A percentile compares a stretch with the other conserved stretches of the same genome.
Evolutionary conservation across 2,797 vertebrate genomes (phyloP).

Genomic region (Cynodonichthys magdalenae): DNA sequence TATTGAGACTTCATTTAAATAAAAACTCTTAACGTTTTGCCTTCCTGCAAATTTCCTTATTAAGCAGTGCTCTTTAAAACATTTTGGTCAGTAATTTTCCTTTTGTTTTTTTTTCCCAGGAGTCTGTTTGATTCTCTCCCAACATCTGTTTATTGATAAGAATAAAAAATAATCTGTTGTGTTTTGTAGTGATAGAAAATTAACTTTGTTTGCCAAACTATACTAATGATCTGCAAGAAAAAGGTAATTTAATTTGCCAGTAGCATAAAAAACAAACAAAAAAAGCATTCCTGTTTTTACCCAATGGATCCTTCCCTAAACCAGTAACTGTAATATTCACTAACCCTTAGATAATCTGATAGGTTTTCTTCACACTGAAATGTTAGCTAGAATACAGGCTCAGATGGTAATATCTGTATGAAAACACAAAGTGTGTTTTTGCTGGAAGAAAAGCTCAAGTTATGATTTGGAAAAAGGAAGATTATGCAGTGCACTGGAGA

Average conservation of each 20-base stretch:
- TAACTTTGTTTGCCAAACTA: conserved; percentile 10
- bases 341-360: neutral
- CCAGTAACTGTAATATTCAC: neutral
- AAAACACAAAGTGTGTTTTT: conserved; percentile 21
- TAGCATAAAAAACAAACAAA: neutral
- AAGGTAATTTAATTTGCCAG: neutral
- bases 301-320: neutral
- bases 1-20: conserved; percentile 55
- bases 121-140: conserved; percentile 24
- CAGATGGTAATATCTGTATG: conserved; percentile 16
- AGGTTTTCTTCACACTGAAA: conserved; percentile 2
- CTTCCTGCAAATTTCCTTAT: conserved; percentile 42
- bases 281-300: neutral
- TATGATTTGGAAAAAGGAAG: conserved; percentile 25
- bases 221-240: neutral
- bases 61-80: conserved; percentile 34
- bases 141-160: conserved; percentile 13
- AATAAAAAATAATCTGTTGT: conserved; percentile 1
- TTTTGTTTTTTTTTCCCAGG: conserved; percentile 2
- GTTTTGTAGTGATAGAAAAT: conserved; percentile 8
- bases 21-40: conserved; percentile 49
- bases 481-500: conserved; percentile 31
- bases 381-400: conserved; percentile 11
- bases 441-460: conserved; percentile 15
- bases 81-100: conserved; percentile 14